Base-by-base conservation (phyloP, 1,140 invertebrate genomes). In the Drosophila dunni region DNA sequence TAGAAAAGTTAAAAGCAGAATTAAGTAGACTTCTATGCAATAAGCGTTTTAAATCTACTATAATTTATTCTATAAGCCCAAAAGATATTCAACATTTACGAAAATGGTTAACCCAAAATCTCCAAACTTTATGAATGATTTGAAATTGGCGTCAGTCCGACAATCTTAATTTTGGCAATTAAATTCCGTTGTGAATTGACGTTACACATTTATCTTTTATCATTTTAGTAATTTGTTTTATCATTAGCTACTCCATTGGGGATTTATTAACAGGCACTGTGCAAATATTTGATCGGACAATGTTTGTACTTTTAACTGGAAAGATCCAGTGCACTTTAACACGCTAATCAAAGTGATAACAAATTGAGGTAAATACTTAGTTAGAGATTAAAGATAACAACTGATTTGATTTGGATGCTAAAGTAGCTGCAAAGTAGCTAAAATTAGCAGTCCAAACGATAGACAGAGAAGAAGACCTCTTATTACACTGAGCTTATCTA, bases 311-410 rank as follows among this genome's bases (percentile, higher is more conserved):
- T 83, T 85, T 78, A 88, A 88, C 83, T 88, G 83, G 83, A 80
- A 80, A 71, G 66, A 88, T 89, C 83, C 84, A 88, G 83, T 84
- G 84, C 84, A 75, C 80, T 88, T 88, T 80, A 84, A 74, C 73
- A 57, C 75, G 80, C 46, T 75, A 82, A 79, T 77, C 48, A 57
- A 51, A 60, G 57, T 53, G 51, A 76, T 61, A 57, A 77, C 79
- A 62, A 50, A 45, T 46, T 58, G 29, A 51, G 53, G 24, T 54
- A 63, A 79, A 83, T 62, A 66, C 42, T 9, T 6, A 10, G 17
- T 34, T 50, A 11, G 20, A 33, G 33, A 40, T 70, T 20, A 9
- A 50, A 48, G 74, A 76, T 76, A 72, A 68, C 60, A 60, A 13
- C 45, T 38, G 71, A 69, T 64, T 75, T 64, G 45, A 78, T 64